Percentiles rank a stretch among this genome's conserved stretches.
Conservation (phyloP, 35 echinoderm and acorn worm genomes). For the Apostichopus japonicus region DNA sequence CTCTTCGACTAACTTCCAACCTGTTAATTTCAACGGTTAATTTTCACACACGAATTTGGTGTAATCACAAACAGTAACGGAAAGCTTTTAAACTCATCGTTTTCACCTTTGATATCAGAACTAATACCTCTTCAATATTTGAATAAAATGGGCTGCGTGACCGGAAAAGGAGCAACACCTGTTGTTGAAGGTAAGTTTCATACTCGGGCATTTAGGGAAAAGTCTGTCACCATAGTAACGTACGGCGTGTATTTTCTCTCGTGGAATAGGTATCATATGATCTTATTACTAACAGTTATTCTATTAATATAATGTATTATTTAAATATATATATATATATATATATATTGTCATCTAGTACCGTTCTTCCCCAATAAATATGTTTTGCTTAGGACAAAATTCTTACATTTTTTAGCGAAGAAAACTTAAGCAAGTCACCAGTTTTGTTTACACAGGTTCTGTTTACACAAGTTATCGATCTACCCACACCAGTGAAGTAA, state of each 20-base stretch:
- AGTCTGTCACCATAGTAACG: not conserved
- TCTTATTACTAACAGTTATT: not conserved
- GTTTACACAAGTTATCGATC: too few relatives aligned
- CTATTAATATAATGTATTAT: not conserved
- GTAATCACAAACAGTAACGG: not conserved
- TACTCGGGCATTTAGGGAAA: not conserved
- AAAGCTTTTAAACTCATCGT: not conserved
- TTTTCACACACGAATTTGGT: not conserved
- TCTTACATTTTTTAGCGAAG: not conserved
- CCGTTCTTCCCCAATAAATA: not conserved
- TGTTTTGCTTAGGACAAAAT: not conserved
- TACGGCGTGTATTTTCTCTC: not conserved
- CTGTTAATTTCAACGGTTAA: not conserved
- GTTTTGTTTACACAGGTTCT: too few relatives aligned
- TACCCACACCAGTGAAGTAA: too few relatives aligned
- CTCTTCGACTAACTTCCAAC: not conserved
- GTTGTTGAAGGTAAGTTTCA: not conserved
- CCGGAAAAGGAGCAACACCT: not conserved
- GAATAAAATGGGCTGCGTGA: not conserved
- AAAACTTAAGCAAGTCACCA: not conserved
- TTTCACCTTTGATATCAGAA: not conserved
- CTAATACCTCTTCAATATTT: not conserved
- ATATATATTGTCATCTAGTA: not conserved
- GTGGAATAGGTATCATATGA: not conserved
- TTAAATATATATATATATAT: not conserved